Evolutionary conservation across 2,888 invertebrate species (phyloP).

Genomic region (Drosophila tanythrix): DNA sequence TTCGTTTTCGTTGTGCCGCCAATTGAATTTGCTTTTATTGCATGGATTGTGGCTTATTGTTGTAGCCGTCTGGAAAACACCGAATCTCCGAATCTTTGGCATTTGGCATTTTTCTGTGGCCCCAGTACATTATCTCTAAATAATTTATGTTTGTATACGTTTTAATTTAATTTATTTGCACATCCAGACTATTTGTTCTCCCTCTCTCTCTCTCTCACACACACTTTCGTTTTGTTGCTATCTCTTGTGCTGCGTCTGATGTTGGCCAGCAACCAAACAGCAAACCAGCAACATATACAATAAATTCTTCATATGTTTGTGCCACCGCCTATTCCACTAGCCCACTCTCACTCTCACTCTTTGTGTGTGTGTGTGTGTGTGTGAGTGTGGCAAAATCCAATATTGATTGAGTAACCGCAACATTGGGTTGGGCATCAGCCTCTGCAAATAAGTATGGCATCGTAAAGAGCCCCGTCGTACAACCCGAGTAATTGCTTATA

Average conservation of each 20-base stretch:
- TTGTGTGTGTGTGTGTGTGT: slow-evolving; percentile 18
- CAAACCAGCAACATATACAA: slow-evolving; percentile 53
- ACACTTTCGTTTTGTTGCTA: slow-evolving; percentile 3
- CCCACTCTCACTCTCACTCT: neutral
- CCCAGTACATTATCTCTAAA: slow-evolving; percentile 78
- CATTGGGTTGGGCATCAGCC: slow-evolving; percentile 49
- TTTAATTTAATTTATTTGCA: slow-evolving; percentile 78
- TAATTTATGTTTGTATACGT: slow-evolving; percentile 79
- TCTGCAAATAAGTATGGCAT: slow-evolving; percentile 64
- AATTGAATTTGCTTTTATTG: slow-evolving; percentile 79
- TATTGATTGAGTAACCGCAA: slow-evolving; percentile 75
- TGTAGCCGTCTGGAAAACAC: slow-evolving; percentile 34
- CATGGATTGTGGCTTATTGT: slow-evolving; percentile 75
- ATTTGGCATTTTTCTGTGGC: slow-evolving; percentile 19
- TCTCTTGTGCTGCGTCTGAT: slow-evolving; percentile 23
- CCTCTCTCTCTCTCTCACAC: too few species aligned
- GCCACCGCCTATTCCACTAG: neutral
- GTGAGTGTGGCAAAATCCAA: slow-evolving; percentile 60
- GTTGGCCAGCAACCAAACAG: slow-evolving; percentile 59
- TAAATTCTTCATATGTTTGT: slow-evolving; percentile 51
- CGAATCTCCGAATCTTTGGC: slow-evolving; percentile 20
- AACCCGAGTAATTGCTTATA: slow-evolving; percentile 55
- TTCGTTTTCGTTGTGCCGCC: slow-evolving; percentile 59
- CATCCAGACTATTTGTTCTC: slow-evolving; percentile 66
- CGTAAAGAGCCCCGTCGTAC: slow-evolving; percentile 39